Conservation (phyloP, 2,888 invertebrate species). For the Ephialtes manifestator region DNA sequence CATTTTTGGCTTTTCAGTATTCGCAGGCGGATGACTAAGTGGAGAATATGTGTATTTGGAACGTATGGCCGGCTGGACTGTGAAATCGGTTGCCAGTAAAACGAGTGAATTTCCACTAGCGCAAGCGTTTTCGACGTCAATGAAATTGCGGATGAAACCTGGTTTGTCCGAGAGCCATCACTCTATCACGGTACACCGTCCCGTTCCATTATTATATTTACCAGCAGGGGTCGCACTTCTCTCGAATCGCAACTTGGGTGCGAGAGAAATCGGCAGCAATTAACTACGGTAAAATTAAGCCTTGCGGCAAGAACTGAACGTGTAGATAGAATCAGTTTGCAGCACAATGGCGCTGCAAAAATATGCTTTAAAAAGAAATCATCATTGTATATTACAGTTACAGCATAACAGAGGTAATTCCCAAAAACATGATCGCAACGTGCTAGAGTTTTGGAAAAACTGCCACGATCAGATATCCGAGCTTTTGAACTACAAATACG, state of each 20-base stretch:
- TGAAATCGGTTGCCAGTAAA: slow-evolving; percentile 57
- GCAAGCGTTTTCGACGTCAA: slow-evolving; percentile 18
- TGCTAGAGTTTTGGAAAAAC: slow-evolving; percentile 4
- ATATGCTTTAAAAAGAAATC: slow-evolving; percentile 6
- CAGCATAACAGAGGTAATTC: not conserved
- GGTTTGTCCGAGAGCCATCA: slow-evolving; percentile 13
- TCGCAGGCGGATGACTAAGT: slow-evolving; percentile 4
- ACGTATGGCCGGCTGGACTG: slow-evolving; percentile 23
- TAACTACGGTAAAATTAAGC: slow-evolving; percentile 62
- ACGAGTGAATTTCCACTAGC: slow-evolving; percentile 50
- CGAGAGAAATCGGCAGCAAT: slow-evolving; percentile 44
- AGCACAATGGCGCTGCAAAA: slow-evolving; percentile 2
- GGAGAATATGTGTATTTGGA: slow-evolving; percentile 26
- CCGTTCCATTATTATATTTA: slow-evolving; percentile 60
- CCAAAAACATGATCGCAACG: not conserved
- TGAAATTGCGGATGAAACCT: slow-evolving; percentile 44
- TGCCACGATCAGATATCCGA: slow-evolving; percentile 11
- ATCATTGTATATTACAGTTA: no score
- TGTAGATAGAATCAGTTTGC: slow-evolving; percentile 15
- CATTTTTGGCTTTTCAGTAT: slow-evolving; percentile 23
- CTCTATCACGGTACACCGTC: slow-evolving; percentile 7
- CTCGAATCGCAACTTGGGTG: slow-evolving; percentile 49
- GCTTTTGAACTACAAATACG: slow-evolving; percentile 28
- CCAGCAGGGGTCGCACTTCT: slow-evolving; percentile 6
- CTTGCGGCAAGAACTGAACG: slow-evolving; percentile 36